Conservation (phyloP, 2,888 invertebrate genomes). For the Griposia aprilina region DNA sequence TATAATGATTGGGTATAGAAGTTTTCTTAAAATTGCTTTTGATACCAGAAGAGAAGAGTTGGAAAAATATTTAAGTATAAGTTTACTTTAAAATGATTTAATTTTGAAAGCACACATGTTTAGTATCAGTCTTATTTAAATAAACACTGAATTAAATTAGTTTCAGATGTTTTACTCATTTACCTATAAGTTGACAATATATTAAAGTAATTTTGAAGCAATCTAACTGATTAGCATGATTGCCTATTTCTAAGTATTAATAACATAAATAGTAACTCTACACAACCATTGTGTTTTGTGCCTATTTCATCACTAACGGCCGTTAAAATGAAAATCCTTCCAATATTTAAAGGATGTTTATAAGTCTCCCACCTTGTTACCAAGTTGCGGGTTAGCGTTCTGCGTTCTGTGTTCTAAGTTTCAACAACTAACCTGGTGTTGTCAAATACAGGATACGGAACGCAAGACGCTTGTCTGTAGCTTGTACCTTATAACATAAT, state of each 20-base stretch:
- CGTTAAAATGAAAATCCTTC: slow-evolving; percentile 16
- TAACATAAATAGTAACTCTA: not conserved
- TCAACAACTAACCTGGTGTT: not conserved
- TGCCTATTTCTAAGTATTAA: not conserved
- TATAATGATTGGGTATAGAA: not conserved
- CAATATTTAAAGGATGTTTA: slow-evolving; percentile 27
- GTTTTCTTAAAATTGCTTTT: not conserved
- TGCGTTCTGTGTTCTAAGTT: slow-evolving; percentile 11
- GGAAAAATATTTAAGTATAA: not conserved
- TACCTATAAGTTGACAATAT: not conserved
- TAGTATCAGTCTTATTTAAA: not conserved
- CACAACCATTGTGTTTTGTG: not conserved
- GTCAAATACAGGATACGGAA: slow-evolving; percentile 5
- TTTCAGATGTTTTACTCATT: not conserved
- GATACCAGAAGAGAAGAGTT: not conserved
- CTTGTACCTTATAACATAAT: not conserved
- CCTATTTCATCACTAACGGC: not conserved
- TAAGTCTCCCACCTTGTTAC: not conserved
- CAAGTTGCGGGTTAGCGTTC: slow-evolving; percentile 11
- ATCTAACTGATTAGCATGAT: not conserved
- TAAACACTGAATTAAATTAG: not conserved
- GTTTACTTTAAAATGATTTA: not conserved
- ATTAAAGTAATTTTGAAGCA: not conserved
- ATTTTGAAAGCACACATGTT: not conserved
- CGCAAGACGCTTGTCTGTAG: not conserved